phyloP scores from a whole-genome alignment of 2,888 invertebrate genomes.

The Druceiella hillmani region DNA sequence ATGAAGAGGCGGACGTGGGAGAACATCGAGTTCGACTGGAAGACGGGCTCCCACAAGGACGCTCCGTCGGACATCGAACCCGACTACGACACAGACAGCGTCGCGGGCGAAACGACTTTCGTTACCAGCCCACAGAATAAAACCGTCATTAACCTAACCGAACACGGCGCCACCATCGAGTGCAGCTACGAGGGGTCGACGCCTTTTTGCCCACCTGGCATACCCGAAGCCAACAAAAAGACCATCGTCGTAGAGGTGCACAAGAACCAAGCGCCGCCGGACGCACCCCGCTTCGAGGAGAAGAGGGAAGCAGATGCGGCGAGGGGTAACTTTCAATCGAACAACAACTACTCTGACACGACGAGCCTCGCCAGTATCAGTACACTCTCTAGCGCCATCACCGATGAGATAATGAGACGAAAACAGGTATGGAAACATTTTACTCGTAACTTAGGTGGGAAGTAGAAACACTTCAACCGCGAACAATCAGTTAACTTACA shows the following conservation, averaged over 20 bases:
- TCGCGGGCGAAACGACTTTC: slow-evolving; percentile 39
- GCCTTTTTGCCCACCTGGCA: slow-evolving; percentile 35
- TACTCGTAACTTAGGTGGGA: too few relatives aligned
- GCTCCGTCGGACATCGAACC: slow-evolving; percentile 47
- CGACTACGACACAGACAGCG: slow-evolving; percentile 45
- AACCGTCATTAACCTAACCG: slow-evolving; percentile 67
- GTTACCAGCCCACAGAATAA: slow-evolving; percentile 53
- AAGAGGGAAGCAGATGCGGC: slow-evolving; percentile 20
- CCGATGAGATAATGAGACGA: slow-evolving; percentile 44
- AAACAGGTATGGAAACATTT: slow-evolving; percentile 42
- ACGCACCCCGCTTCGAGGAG: background rate
- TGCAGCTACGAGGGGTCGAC: slow-evolving; percentile 52
- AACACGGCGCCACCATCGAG: slow-evolving; percentile 66
- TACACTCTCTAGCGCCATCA: slow-evolving; percentile 47
- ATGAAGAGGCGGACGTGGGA: slow-evolving; percentile 55
- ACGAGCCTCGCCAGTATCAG: slow-evolving; percentile 34
- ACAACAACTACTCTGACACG: slow-evolving; percentile 34
- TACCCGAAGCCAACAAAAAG: slow-evolving; percentile 44
- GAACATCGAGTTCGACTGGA: slow-evolving; percentile 54
- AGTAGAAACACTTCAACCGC: too few relatives aligned
- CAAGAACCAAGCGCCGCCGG: slow-evolving; percentile 29
- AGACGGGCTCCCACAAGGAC: slow-evolving; percentile 43
- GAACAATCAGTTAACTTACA: too few relatives aligned
- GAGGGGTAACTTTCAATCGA: slow-evolving; percentile 35
- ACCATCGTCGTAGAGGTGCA: slow-evolving; percentile 76